Conservation (phyloP, 2,797 vertebrate genomes). For the Hypotaenidia okinawae region DNA sequence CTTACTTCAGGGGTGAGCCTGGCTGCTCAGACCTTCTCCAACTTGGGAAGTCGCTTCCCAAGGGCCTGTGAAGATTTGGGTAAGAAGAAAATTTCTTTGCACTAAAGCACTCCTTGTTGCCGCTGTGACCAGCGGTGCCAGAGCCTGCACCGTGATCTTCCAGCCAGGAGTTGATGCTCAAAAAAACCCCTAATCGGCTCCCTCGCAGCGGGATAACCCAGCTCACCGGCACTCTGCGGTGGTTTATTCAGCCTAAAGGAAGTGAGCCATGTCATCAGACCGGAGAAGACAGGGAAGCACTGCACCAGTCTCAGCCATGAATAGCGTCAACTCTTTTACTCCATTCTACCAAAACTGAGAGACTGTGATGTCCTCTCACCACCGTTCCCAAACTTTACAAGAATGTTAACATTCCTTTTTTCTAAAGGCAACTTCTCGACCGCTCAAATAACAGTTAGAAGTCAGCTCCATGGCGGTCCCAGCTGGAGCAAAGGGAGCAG, state of each 20-base stretch:
- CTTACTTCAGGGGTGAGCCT: neutral
- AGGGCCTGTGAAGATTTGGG: neutral
- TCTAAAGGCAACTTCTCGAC: neutral
- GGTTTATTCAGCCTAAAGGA: neutral
- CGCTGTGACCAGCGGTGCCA: neutral
- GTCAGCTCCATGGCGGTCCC: neutral
- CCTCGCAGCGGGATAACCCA: neutral
- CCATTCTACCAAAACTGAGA: neutral
- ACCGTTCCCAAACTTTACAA: neutral
- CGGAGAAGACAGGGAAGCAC: neutral
- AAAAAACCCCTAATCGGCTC: neutral
- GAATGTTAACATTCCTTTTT: neutral
- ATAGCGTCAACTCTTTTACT: neutral
- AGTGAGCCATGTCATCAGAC: neutral
- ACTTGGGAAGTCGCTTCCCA: neutral
- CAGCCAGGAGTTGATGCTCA: neutral
- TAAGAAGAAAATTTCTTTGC: neutral
- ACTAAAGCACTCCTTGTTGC: conserved; percentile 7
- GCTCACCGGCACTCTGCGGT: neutral
- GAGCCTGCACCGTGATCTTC: neutral
- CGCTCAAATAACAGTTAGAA: neutral
- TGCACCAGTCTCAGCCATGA: rapidly evolving
- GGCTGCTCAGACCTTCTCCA: neutral
- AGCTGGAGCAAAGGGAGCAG: neutral
- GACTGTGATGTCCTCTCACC: neutral